A percentile compares a stretch with the other conserved stretches of the same genome.
phyloP scores from a whole-genome alignment of 2,797 vertebrate genomes.

The Tapirus indicus region DNA sequence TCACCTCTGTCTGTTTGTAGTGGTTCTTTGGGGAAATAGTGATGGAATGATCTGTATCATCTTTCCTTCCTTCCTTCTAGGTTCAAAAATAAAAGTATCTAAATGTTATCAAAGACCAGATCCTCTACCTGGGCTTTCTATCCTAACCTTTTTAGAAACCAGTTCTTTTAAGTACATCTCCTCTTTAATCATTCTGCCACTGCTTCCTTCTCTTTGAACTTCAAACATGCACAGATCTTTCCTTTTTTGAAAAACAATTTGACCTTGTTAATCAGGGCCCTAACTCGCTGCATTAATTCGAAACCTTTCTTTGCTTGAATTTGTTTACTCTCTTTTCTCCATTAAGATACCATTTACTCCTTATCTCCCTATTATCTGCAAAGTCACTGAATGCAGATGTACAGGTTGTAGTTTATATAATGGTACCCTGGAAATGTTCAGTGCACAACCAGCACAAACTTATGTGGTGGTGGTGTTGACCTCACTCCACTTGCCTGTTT shows the following conservation, averaged over 20 bases:
- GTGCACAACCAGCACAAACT: not conserved
- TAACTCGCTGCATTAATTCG: slow-evolving; percentile 1
- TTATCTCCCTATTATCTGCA: not conserved
- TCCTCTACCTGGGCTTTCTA: not conserved
- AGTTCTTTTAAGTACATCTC: not conserved
- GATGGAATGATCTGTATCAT: not conserved
- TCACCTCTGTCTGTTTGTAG: not conserved
- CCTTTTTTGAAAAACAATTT: slow-evolving; percentile 27
- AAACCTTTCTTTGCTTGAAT: not conserved
- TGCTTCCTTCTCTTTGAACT: slow-evolving; percentile 27
- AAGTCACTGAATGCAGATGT: not conserved
- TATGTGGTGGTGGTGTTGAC: not conserved
- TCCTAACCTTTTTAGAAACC: not conserved
- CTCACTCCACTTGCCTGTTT: not conserved
- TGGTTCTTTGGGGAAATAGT: not conserved
- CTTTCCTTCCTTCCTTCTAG: slow-evolving; percentile 21
- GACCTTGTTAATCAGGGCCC: not conserved
- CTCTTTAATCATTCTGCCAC: not conserved
- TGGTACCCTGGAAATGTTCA: not conserved
- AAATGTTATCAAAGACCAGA: not conserved
- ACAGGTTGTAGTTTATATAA: not conserved
- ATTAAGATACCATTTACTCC: not conserved
- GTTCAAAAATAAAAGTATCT: slow-evolving; percentile 1
- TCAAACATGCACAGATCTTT: not conserved
- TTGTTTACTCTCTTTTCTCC: not conserved